phyloP scores from a whole-genome alignment of 2,113 vertebrate species.

The Onychostruthus taczanowskii region DNA sequence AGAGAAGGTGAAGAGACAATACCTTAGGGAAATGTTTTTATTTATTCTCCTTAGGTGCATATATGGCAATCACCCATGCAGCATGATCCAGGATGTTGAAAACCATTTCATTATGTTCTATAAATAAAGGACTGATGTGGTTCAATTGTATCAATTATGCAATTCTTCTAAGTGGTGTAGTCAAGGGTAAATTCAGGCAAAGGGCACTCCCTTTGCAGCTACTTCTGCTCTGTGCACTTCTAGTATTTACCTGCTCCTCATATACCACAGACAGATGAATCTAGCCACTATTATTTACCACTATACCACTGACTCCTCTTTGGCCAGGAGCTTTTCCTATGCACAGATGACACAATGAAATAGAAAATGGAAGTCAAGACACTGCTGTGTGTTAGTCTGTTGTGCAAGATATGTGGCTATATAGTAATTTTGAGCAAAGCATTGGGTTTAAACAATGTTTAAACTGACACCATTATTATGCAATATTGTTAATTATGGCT shows the following conservation, averaged over 20 bases:
- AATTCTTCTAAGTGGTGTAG: conserved; percentile 46
- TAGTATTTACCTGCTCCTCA: conserved; percentile 9
- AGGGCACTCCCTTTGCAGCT: conserved; percentile 51
- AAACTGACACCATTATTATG: conserved; percentile 57
- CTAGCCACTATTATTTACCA: conserved; percentile 7
- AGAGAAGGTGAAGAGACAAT: not conserved
- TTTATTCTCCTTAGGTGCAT: conserved; percentile 20
- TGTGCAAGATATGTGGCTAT: conserved; percentile 43
- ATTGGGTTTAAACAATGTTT: conserved; percentile 40
- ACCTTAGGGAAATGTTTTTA: conserved; percentile 45
- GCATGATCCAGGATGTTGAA: conserved; percentile 29
- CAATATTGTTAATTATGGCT: conserved; percentile 57
- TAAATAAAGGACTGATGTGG: conserved; percentile 60
- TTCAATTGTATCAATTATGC: conserved; percentile 66
- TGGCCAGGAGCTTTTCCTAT: conserved; percentile 30
- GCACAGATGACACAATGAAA: not conserved
- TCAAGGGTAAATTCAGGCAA: conserved; percentile 25
- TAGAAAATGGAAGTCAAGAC: conserved; percentile 45
- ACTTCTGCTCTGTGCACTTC: not conserved
- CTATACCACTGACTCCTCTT: conserved; percentile 10
- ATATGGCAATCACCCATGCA: conserved; percentile 34
- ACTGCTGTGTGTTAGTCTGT: not conserved
- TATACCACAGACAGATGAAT: conserved; percentile 24
- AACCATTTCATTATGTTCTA: conserved; percentile 65
- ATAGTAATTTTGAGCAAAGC: conserved; percentile 36